These are phyloP conservation scores for Pantelozetes paolii DNA, from an alignment of 2,888 invertebrate genomes.

Conservation along the genomic window DNA sequence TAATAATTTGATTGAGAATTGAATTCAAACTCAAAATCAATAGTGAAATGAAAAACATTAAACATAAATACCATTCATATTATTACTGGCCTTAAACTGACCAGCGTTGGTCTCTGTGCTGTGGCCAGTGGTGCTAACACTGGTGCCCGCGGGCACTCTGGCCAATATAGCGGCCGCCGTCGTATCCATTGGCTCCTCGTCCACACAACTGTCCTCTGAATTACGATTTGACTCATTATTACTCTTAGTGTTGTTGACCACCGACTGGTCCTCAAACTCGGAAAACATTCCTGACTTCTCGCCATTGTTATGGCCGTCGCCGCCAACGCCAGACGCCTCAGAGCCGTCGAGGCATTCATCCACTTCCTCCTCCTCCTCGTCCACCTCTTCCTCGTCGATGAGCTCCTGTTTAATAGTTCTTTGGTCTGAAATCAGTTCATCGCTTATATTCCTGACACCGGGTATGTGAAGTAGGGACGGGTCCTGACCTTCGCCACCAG, in stretches of 20 bases:
- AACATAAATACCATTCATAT: no score
- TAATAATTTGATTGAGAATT: no score
- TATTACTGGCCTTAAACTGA: no score
- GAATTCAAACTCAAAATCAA: no score
- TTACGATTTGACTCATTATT: background rate
- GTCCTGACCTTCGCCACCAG: background rate
- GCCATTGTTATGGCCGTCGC: background rate
- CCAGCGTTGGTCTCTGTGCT: no score
- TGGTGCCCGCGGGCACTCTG: background rate
- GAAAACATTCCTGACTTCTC: slow-evolving; percentile 11
- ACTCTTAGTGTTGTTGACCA: background rate
- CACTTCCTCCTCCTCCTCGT: background rate
- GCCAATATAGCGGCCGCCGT: background rate
- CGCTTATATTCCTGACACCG: background rate
- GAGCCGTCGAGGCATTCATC: no score
- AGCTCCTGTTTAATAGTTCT: background rate
- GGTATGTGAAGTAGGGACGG: background rate
- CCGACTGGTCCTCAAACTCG: background rate
- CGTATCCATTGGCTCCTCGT: slow-evolving; percentile 2
- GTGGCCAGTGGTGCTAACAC: background rate
- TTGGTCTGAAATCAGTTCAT: background rate
- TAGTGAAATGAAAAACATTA: no score
- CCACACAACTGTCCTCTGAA: background rate
- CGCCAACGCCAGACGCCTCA: background rate
- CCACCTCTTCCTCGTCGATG: background rate